These are phyloP conservation scores for Thyatira batis DNA, from an alignment of 2,888 invertebrate species.

Conservation along the genomic window DNA sequence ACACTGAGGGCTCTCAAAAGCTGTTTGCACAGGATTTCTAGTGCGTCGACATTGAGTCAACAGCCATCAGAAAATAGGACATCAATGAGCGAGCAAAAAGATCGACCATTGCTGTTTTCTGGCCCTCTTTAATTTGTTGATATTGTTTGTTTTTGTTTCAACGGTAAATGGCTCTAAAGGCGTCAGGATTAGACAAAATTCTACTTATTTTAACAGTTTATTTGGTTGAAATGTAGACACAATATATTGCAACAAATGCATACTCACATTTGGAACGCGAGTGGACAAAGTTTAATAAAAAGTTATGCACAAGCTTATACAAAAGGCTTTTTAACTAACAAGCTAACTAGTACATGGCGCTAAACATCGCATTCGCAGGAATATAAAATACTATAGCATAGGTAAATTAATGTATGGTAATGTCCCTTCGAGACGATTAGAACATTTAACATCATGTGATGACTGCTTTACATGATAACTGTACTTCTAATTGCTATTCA, in stretches of 20 bases:
- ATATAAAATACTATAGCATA: background rate
- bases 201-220: background rate
- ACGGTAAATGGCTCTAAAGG: background rate
- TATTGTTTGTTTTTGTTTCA: background rate
- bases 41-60: constrained; percentile 12
- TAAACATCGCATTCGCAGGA: too few relatives aligned
- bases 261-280: too few relatives aligned
- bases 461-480: constrained; percentile 8
- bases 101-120: background rate
- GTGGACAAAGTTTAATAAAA: too few relatives aligned
- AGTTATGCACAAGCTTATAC: too few relatives aligned
- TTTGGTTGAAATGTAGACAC: background rate
- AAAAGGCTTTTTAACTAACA: too few relatives aligned
- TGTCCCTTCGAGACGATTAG: constrained; percentile 10
- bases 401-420: too few relatives aligned
- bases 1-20: constrained; percentile 22
- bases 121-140: background rate
- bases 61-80: constrained; percentile 4
- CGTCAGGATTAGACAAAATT: background rate
- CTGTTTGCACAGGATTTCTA: constrained; percentile 21
- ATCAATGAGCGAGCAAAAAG: background rate
- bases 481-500: constrained; percentile 13
- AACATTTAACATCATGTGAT: constrained; percentile 1
- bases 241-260: too few relatives aligned
- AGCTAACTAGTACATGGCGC: too few relatives aligned